Evolutionary conservation across 2,888 invertebrate genomes (phyloP).

Genomic region (Dasypolia templi): DNA sequence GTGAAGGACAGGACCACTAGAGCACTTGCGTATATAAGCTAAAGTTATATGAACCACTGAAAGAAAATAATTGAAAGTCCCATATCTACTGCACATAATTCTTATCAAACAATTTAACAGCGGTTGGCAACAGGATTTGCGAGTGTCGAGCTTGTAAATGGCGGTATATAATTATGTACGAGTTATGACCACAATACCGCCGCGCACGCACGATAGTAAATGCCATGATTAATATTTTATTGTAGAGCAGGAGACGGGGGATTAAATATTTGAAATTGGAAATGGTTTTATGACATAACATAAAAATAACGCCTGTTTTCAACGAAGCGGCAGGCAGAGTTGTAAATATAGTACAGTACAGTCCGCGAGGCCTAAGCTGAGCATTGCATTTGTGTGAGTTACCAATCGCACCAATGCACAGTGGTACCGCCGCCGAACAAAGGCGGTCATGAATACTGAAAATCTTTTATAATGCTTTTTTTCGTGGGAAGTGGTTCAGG

Average conservation of each 20-base stretch:
- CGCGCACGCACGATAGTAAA: conserved; percentile 26
- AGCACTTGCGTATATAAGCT: too few species aligned
- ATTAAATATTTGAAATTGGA: conserved; percentile 8
- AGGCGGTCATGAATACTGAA: too few species aligned
- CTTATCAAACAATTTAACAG: conserved; percentile 22
- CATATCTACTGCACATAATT: not conserved
- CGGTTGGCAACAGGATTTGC: conserved; percentile 7
- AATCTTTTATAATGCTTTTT: too few species aligned
- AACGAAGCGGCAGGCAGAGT: not conserved
- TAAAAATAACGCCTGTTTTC: not conserved
- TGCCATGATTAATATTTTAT: conserved; percentile 56
- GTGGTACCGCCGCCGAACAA: too few species aligned
- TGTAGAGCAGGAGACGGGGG: not conserved
- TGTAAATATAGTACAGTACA: too few species aligned
- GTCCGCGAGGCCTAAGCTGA: too few species aligned
- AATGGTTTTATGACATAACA: not conserved
- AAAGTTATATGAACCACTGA: too few species aligned
- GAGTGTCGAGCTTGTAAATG: conserved; percentile 32
- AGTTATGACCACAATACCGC: conserved; percentile 41
- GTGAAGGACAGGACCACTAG: too few species aligned
- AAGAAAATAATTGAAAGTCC: too few species aligned
- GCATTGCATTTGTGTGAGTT: too few species aligned
- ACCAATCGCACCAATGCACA: too few species aligned
- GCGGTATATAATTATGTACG: conserved; percentile 32
- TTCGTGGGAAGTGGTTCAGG: too few species aligned